Evolutionary conservation across 2,797 vertebrate genomes (phyloP).

Genomic region (Morus bassanus): DNA sequence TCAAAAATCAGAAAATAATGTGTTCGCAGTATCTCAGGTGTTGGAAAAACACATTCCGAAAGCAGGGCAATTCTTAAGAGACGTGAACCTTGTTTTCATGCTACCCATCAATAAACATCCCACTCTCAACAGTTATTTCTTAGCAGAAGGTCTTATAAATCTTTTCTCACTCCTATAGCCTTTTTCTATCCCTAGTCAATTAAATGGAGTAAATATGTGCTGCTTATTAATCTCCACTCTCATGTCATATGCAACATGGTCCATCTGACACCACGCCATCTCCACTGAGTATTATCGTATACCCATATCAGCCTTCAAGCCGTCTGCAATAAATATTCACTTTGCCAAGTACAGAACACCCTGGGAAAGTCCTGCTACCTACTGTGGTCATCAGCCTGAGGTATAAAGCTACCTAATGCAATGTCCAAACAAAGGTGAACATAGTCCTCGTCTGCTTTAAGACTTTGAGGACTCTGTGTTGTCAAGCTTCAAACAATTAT

Average conservation of each 20-base stretch:
- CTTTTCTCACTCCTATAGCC: background rate
- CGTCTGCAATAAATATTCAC: background rate
- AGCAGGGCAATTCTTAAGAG: background rate
- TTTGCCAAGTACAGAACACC: background rate
- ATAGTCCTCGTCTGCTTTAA: background rate
- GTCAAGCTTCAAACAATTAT: background rate
- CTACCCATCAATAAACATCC: background rate
- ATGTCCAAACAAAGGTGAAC: background rate
- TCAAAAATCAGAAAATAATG: background rate
- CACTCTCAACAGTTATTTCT: background rate
- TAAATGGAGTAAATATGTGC: background rate
- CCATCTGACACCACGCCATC: background rate
- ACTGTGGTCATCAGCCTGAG: background rate
- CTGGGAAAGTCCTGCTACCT: background rate
- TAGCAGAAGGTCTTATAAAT: background rate
- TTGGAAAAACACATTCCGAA: background rate
- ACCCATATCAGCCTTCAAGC: background rate
- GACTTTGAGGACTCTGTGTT: background rate
- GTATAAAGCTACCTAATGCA: background rate
- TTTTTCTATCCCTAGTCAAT: background rate
- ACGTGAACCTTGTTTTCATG: background rate
- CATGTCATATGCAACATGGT: accelerated
- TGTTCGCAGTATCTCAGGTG: background rate
- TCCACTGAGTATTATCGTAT: accelerated
- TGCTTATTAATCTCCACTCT: background rate